Base-by-base conservation (phyloP, 2,888 invertebrate genomes). In the Phortica okadai region DNA sequence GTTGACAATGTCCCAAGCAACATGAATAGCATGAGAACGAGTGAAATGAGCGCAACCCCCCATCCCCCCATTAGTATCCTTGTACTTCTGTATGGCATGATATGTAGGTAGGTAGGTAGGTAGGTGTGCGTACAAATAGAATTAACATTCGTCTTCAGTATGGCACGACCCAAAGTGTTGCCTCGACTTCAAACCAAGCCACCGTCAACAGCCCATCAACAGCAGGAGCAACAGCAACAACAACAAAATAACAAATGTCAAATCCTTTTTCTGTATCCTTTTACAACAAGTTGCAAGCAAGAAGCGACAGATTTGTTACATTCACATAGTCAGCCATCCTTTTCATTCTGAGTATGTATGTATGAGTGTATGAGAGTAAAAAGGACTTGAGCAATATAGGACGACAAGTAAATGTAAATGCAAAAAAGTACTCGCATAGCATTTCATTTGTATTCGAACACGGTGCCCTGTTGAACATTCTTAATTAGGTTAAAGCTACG, bases 401-500 rank as follows among this genome's bases (percentile, higher is more conserved):
- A 33, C 33, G 2, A 33, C 50, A 50, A 50, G 14, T 11, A 7
- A 16, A 7, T 59, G 59, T 11, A 59, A 59, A 42, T 56, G 25
- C 21, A 41, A 54, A 50, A 54, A 70, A 70, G 50, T 25, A 21
- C 66, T 11, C 14, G 11, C 66, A 66, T 10, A 66, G 66, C 66
- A 66, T 66, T 21, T 66, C 88, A 89, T 89, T 89, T 89, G 85
- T 89, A 89, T 89, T 89, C 90, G 88, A 82, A 84, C 86, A 83
- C 82, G 85, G 83, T 87, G 90, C 90, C 87, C 89, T 89, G 89
- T 88, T 89, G 84, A 89, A 89, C 89, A 89, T 89, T 89, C 90
- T 90, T 89, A 89, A 89, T 89, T 89, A 89, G 90, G 90, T 89
- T 89, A 90, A 90, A 88, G 90, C 90, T 88, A 88, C 89, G 88